phyloP scores from a whole-genome alignment of 2,113 vertebrate species.

The Myocastor coypus region DNA sequence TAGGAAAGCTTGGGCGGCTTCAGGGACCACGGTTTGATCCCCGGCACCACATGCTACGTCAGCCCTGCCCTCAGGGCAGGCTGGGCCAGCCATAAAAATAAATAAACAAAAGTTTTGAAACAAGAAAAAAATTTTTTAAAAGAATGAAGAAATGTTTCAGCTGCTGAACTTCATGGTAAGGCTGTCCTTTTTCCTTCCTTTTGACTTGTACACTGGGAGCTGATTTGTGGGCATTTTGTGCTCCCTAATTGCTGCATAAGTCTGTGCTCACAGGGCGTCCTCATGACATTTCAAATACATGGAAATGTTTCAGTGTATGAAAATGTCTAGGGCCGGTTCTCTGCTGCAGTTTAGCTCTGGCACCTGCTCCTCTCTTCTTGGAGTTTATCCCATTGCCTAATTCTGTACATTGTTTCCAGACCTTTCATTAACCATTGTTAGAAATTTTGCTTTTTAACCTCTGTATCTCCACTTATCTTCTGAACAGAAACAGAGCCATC shows the following conservation, averaged over 20 bases:
- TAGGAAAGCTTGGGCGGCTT: too few relatives aligned
- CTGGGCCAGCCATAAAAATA: too few relatives aligned
- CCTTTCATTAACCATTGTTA: slow-evolving; percentile 81
- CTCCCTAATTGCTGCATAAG: slow-evolving; percentile 70
- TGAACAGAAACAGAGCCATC: slow-evolving; percentile 74
- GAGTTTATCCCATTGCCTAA: slow-evolving; percentile 79
- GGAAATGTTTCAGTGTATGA: slow-evolving; percentile 68
- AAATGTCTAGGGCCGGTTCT: slow-evolving; percentile 71
- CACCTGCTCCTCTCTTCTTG: slow-evolving; percentile 82
- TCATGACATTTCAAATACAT: slow-evolving; percentile 80
- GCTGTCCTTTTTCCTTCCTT: slow-evolving; percentile 56
- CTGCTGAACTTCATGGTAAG: slow-evolving; percentile 53
- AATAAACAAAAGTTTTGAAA: too few relatives aligned
- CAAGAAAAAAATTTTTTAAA: too few relatives aligned
- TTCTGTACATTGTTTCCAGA: slow-evolving; percentile 82
- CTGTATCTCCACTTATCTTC: slow-evolving; percentile 73
- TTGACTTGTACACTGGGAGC: slow-evolving; percentile 46
- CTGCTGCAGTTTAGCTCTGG: slow-evolving; percentile 69
- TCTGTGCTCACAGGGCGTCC: slow-evolving; percentile 64
- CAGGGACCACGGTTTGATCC: too few relatives aligned
- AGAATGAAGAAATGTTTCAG: slow-evolving; percentile 45
- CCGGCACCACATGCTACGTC: too few relatives aligned
- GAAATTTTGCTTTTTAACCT: slow-evolving; percentile 82
- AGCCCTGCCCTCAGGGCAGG: too few relatives aligned
- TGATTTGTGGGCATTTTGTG: slow-evolving; percentile 73